These are phyloP conservation scores for Xiphias gladius DNA, from an alignment of 2,113 vertebrate genomes.

Conservation along the genomic window DNA sequence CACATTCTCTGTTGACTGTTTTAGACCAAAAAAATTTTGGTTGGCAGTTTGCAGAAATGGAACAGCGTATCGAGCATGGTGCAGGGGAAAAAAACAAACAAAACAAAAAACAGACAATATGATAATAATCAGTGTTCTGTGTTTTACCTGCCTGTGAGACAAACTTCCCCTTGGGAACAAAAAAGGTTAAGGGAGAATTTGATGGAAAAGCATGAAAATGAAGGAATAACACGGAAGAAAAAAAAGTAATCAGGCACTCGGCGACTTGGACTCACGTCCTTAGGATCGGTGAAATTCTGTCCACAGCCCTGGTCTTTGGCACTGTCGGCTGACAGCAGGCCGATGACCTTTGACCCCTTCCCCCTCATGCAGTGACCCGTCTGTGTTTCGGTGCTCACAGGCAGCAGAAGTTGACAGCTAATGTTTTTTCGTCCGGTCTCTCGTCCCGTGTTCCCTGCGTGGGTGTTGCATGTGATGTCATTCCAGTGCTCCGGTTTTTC, in stretches of 20 bases:
- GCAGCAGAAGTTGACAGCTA: neutral
- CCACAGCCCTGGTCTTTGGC: too few species aligned
- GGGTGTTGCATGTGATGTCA: too few species aligned
- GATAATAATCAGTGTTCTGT: neutral
- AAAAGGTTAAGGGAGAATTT: neutral
- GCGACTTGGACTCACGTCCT: neutral
- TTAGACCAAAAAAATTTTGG: neutral
- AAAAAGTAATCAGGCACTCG: neutral
- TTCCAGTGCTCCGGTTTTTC: too few species aligned
- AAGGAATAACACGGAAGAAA: too few species aligned
- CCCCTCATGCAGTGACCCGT: too few species aligned
- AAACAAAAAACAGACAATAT: too few species aligned
- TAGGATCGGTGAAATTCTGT: neutral
- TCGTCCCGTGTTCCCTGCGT: neutral
- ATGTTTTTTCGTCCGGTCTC: neutral
- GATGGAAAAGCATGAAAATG: neutral
- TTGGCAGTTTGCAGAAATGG: neutral
- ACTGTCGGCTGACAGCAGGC: neutral
- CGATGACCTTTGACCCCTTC: neutral
- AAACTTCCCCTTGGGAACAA: too few species aligned
- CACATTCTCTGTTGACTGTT: neutral
- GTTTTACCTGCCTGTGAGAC: neutral
- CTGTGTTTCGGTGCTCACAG: neutral
- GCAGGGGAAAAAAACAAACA: neutral
- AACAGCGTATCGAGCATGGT: neutral